Evolutionary conservation across 2,113 vertebrate genomes (phyloP), one percentile per base, ranked within the genome.

Genomic region (Ceyx cyanopectus): DNA sequence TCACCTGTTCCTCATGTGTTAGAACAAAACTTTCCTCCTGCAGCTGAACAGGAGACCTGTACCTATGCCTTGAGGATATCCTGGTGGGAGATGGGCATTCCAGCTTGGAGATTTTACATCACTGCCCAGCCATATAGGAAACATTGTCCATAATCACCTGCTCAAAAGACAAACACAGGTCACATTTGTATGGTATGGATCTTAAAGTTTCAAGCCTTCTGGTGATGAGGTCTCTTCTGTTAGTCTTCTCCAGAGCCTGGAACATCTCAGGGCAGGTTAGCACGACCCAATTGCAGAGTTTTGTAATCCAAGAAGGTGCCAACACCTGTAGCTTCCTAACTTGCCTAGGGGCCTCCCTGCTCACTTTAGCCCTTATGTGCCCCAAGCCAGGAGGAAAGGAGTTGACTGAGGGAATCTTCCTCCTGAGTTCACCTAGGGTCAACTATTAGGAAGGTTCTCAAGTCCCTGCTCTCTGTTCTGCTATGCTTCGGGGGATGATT

Each of bases 171-270:
- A 19, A 1, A 6, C 48, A 61, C 46, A 27, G 30, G 3, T 22
- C 1, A 18, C 0, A 1, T 72, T 29, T 53, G 9, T 10, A 18
- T 21, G 2, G 3, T 1, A 16, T 18, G 19, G 14, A 81, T 45
- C 5, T 7, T 21, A 6, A 40, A 32, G 9, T 29, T 45, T 41
- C 57, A 45, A 56, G 9, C 26, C 34, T 69, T 60, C 21, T 34
- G 29, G 18, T 30, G 22, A 12, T 2, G 6, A 69, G 6, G 11
- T 8, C 34, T 60, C 30, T 46, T 41, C 34, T 56, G 3, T 12
- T 11, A 24, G 27, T 57, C 30, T 46, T 24, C 54, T 76, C 10
- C 34, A 22, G 34, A 5, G 21, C 21, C 45, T 45, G 41, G 23
- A 45, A 58, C 45, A 2, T 27, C 76, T 67, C 68, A 4, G 2